Percentiles rank a stretch among this genome's conserved stretches.
phyloP scores from a whole-genome alignment of 2,888 invertebrate genomes.

The Diarsia dahlii region DNA sequence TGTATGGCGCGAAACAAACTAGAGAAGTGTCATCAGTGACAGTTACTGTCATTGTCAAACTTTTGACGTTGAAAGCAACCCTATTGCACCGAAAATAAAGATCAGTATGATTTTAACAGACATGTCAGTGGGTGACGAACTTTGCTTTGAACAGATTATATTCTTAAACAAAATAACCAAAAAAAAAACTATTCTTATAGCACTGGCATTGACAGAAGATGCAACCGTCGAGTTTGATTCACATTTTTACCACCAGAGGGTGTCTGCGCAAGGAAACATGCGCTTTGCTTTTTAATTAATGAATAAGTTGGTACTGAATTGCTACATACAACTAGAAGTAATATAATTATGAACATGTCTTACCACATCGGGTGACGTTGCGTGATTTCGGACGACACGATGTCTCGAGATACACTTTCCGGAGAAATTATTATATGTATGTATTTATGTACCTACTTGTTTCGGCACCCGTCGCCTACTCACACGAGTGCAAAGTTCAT shows the following conservation, averaged over 20 bases:
- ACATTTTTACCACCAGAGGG: background rate
- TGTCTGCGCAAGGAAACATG: background rate
- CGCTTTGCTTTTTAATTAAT: background rate
- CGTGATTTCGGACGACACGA: background rate
- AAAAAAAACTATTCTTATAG: background rate
- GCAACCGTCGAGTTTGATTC: background rate
- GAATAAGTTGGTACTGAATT: background rate
- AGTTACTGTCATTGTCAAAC: constrained; percentile 7
- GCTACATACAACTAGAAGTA: background rate
- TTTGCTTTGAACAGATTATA: background rate
- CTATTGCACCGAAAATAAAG: background rate
- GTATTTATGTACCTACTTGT: background rate
- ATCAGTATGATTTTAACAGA: background rate
- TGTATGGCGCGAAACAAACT: background rate
- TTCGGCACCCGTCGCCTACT: background rate
- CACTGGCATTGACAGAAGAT: background rate
- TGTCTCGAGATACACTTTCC: background rate
- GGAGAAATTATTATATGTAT: background rate
- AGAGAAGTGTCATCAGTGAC: background rate
- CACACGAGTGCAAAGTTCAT: background rate
- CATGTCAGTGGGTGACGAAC: background rate
- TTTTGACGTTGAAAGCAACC: background rate
- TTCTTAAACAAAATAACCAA: background rate
- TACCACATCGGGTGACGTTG: background rate
- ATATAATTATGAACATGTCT: background rate